phyloP scores from a whole-genome alignment of 2,113 vertebrate genomes.

The Salminus brasiliensis region DNA sequence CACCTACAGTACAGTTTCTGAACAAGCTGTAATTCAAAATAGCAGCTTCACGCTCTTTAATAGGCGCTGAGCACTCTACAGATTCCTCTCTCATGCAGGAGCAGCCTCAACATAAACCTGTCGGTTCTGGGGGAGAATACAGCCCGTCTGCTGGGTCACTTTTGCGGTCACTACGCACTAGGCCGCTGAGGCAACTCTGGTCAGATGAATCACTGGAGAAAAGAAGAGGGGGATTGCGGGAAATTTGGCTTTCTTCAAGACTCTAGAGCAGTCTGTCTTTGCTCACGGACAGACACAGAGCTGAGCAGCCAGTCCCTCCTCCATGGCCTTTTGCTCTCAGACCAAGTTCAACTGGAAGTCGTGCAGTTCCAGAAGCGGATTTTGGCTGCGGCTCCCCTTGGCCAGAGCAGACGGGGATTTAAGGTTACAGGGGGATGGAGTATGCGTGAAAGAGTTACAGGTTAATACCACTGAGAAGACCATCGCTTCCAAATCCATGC shows the following conservation, averaged over 20 bases:
- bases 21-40: neutral
- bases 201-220: slow-evolving; percentile 68
- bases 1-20: neutral
- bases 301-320: slow-evolving; percentile 61
- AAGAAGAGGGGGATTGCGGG: slow-evolving; percentile 68
- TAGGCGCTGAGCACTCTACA: neutral
- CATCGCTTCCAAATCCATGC: neutral
- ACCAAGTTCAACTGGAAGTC: slow-evolving; percentile 67
- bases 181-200: slow-evolving; percentile 68
- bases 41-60: neutral
- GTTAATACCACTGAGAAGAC: neutral
- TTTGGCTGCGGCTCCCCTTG: slow-evolving; percentile 67
- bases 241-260: slow-evolving; percentile 65
- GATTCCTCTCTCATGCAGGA: neutral
- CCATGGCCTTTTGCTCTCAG: slow-evolving; percentile 50
- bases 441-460: slow-evolving; percentile 51
- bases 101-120: neutral
- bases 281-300: slow-evolving; percentile 61
- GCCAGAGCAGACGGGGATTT: slow-evolving; percentile 52
- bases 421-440: slow-evolving; percentile 48
- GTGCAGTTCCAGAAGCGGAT: slow-evolving; percentile 67
- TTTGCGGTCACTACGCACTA: slow-evolving; percentile 66
- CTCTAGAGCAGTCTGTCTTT: slow-evolving; percentile 75
- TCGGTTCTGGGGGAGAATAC: neutral
- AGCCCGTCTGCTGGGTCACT: slow-evolving; percentile 67